phyloP scores from a whole-genome alignment of 2,797 vertebrate genomes.

The Eulemur rubriventer region DNA sequence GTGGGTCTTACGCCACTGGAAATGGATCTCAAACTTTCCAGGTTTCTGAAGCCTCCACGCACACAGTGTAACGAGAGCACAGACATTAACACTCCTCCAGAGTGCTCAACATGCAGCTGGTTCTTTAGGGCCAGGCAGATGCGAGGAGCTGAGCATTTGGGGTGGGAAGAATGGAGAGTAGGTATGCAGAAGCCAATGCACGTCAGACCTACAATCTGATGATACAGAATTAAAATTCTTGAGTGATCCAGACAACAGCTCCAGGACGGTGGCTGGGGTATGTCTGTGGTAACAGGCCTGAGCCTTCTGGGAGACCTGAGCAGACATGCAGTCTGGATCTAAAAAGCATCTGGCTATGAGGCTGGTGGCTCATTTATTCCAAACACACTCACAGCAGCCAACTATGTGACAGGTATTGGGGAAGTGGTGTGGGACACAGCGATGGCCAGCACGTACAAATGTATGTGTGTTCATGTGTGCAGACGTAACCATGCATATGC shows the following conservation, averaged over 20 bases:
- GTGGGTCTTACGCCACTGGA: background rate
- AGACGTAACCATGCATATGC: background rate
- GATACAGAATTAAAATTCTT: background rate
- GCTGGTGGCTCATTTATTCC: background rate
- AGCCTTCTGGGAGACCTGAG: background rate
- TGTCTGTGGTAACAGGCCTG: background rate
- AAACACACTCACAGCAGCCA: background rate
- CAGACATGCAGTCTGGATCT: background rate
- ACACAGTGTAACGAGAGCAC: background rate
- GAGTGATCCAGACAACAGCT: background rate
- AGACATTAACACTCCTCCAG: background rate
- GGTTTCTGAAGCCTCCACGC: background rate
- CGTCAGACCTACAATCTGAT: background rate
- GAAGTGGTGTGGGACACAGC: too few relatives aligned
- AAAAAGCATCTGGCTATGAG: background rate
- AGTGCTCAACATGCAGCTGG: background rate
- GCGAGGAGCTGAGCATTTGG: background rate
- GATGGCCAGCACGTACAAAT: fast-evolving
- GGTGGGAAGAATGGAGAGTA: background rate
- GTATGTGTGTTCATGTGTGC: background rate
- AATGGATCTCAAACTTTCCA: background rate
- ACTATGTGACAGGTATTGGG: fast-evolving
- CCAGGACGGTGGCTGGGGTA: background rate
- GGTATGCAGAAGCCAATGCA: background rate
- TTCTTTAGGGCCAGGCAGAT: background rate